Evolutionary conservation across 1,140 invertebrate genomes (phyloP).

Genomic region (Macrostomum lignano): DNA sequence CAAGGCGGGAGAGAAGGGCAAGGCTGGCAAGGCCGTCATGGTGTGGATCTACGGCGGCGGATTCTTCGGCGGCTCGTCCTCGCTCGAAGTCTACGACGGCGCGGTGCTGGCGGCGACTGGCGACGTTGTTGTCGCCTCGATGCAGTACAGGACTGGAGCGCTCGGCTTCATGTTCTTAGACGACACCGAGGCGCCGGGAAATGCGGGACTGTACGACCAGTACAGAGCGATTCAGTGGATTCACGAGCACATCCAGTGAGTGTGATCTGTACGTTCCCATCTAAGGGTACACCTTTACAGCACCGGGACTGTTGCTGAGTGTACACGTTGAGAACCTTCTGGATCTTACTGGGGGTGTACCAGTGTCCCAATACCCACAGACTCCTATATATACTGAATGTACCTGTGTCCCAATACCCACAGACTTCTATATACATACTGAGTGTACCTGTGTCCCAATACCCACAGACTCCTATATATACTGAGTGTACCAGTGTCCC

Average conservation of each 20-base stretch:
- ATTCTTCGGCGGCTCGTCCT: slow-evolving; percentile 48
- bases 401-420: no score
- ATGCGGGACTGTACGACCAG: slow-evolving; percentile 74
- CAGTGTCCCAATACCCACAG: no score
- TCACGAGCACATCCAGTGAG: slow-evolving; percentile 65
- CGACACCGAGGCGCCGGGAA: slow-evolving; percentile 47
- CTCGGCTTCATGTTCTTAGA: slow-evolving; percentile 71
- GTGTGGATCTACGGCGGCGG: slow-evolving; percentile 82
- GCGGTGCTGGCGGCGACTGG: slow-evolving; percentile 39
- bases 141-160: slow-evolving; percentile 59
- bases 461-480: no score
- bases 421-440: no score
- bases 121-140: slow-evolving; percentile 59
- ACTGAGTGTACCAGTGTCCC: no score
- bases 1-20: neutral
- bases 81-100: slow-evolving; percentile 65
- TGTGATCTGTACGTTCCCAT: no score
- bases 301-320: no score
- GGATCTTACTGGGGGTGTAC: no score
- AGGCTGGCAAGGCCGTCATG: slow-evolving; percentile 11
- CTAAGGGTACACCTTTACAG: no score
- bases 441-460: no score
- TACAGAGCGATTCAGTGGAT: slow-evolving; percentile 48
- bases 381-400: no score
- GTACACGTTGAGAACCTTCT: no score